Evolutionary conservation across 2,113 vertebrate genomes (phyloP).

Genomic region (Nothoprocta perdicaria): DNA sequence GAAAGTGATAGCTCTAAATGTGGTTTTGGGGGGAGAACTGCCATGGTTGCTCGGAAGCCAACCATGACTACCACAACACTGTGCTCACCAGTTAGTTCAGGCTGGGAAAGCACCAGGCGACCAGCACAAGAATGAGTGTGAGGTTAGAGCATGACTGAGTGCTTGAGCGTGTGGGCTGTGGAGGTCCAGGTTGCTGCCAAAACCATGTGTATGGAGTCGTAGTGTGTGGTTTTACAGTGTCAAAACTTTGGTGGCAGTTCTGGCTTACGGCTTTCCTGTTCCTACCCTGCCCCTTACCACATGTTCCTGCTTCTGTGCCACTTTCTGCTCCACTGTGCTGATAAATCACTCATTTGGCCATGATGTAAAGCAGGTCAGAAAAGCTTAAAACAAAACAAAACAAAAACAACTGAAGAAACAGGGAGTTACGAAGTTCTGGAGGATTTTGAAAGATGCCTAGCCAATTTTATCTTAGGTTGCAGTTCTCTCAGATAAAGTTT

Average conservation of each 20-base stretch:
- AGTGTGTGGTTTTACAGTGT: not conserved
- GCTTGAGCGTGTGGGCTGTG: not conserved
- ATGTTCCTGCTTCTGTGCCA: not conserved
- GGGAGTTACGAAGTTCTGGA: not conserved
- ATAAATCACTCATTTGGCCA: not conserved
- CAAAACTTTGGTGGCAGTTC: not conserved
- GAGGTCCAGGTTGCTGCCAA: not conserved
- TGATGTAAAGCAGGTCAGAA: not conserved
- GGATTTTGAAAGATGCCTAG: not conserved
- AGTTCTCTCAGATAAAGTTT: not conserved
- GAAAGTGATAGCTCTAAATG: not conserved
- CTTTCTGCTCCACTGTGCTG: fast-evolving
- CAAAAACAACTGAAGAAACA: not conserved
- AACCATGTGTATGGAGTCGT: not conserved
- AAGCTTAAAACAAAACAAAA: not conserved
- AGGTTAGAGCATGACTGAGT: not conserved
- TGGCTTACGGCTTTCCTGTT: not conserved
- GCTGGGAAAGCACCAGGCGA: not conserved
- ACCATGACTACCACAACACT: not conserved
- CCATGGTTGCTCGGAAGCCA: not conserved
- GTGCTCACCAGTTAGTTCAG: not conserved
- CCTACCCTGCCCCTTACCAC: not conserved
- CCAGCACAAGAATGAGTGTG: not conserved
- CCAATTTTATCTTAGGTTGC: not conserved
- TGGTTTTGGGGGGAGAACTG: not conserved